A percentile compares a stretch with the other conserved stretches of the same genome.
Conservation (phyloP, 2,797 vertebrate species). For the Liasis olivaceus region DNA sequence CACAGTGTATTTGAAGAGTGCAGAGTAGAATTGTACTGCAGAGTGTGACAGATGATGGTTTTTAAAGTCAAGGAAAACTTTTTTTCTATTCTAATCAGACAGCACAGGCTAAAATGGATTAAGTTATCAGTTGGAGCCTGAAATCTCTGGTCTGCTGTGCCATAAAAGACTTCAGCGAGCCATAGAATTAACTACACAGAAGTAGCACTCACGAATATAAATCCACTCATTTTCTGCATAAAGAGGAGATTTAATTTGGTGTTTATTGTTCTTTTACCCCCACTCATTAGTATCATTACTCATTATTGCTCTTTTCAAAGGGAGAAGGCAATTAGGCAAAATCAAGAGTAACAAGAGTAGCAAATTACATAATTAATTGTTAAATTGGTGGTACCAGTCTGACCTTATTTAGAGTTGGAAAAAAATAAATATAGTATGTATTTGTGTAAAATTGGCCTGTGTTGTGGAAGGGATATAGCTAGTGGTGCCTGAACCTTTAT, state of each 20-base stretch:
- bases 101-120: slow-evolving; percentile 11
- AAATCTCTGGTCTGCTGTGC: slow-evolving; percentile 1
- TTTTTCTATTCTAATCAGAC: slow-evolving; percentile 13
- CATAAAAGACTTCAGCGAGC: slow-evolving; percentile 15
- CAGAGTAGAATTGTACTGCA: background rate
- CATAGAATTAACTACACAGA: slow-evolving; percentile 24
- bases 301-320: slow-evolving; percentile 37
- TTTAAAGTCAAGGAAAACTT: background rate
- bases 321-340: background rate
- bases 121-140: background rate
- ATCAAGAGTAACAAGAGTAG: slow-evolving; percentile 15
- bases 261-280: slow-evolving; percentile 34
- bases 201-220: slow-evolving; percentile 18
- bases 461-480: background rate
- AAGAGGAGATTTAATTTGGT: slow-evolving; percentile 28
- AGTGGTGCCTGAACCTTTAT: background rate
- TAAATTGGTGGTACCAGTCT: slow-evolving; percentile 10
- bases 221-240: slow-evolving; percentile 17
- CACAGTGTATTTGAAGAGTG: background rate
- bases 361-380: slow-evolving; percentile 19
- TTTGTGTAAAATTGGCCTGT: background rate
- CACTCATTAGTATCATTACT: slow-evolving; percentile 6
- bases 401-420: slow-evolving; percentile 13
- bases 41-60: background rate
- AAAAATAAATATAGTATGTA: background rate